Conservation (phyloP, 2,888 invertebrate genomes). For the Hirtodrosophila confusa region DNA sequence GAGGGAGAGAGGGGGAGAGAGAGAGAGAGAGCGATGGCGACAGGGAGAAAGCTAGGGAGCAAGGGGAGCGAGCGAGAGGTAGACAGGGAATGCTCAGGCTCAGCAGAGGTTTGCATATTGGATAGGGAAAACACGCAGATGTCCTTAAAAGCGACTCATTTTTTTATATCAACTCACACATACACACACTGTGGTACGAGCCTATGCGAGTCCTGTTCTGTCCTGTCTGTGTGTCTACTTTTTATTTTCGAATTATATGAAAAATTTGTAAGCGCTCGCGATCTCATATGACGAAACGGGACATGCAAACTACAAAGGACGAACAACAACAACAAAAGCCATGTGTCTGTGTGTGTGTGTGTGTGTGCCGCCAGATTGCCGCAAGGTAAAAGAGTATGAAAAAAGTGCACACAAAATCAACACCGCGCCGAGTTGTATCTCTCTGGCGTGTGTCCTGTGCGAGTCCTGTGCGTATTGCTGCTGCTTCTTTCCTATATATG, state of each 20-base stretch:
- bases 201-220: constrained; percentile 50
- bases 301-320: constrained; percentile 78
- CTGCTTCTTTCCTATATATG: constrained; percentile 18
- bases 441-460: constrained; percentile 61
- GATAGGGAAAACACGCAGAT: constrained; percentile 77
- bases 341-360: constrained; percentile 33
- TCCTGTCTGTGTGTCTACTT: constrained; percentile 28
- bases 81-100: constrained; percentile 15
- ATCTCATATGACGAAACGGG: constrained; percentile 81
- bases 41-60: constrained; percentile 4
- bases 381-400: constrained; percentile 62
- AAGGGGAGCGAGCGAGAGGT: constrained; percentile 1
- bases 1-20: not conserved
- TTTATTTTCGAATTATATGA: constrained; percentile 75
- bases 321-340: constrained; percentile 46
- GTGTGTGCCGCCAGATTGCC: constrained; percentile 72
- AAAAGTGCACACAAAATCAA: constrained; percentile 74
- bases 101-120: constrained; percentile 52
- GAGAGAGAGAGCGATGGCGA: constrained; percentile 1
- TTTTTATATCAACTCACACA: constrained; percentile 41
- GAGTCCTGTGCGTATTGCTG: constrained; percentile 54
- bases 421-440: constrained; percentile 55
- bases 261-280: constrained; percentile 78
- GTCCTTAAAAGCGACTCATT: constrained; percentile 77
- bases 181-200: constrained; percentile 23